These are phyloP conservation scores for Camelus bactrianus DNA, from an alignment of 2,113 vertebrate genomes.

Conservation along the genomic window DNA sequence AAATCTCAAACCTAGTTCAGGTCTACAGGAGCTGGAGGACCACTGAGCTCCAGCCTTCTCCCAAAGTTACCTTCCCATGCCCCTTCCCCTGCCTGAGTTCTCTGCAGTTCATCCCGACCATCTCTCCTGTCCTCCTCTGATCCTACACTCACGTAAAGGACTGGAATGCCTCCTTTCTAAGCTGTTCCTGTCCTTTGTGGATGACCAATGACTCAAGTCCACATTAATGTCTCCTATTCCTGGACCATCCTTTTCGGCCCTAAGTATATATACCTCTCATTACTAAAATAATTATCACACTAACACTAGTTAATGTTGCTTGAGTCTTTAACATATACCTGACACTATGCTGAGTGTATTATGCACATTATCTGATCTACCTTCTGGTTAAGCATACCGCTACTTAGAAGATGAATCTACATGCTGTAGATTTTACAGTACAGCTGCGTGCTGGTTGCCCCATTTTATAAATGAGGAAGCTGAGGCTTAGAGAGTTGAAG, in stretches of 20 bases:
- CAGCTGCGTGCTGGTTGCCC: background rate
- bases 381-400: background rate
- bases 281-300: background rate
- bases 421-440: background rate
- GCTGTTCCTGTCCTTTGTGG: background rate
- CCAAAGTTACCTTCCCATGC: background rate
- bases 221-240: background rate
- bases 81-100: background rate
- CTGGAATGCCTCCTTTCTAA: background rate
- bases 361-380: background rate
- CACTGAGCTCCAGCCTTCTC: background rate
- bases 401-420: too few relatives aligned
- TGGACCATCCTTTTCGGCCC: background rate
- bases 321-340: background rate
- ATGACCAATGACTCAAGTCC: background rate
- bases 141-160: background rate
- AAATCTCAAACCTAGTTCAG: background rate
- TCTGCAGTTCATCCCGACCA: background rate
- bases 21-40: background rate
- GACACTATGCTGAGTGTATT: background rate
- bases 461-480: background rate
- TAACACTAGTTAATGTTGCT: background rate
- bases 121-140: background rate
- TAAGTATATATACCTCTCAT: background rate
- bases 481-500: background rate